These are phyloP conservation scores for Camponotus vicinus DNA, from an alignment of 1,140 invertebrate genomes.

Conservation along the genomic window DNA sequence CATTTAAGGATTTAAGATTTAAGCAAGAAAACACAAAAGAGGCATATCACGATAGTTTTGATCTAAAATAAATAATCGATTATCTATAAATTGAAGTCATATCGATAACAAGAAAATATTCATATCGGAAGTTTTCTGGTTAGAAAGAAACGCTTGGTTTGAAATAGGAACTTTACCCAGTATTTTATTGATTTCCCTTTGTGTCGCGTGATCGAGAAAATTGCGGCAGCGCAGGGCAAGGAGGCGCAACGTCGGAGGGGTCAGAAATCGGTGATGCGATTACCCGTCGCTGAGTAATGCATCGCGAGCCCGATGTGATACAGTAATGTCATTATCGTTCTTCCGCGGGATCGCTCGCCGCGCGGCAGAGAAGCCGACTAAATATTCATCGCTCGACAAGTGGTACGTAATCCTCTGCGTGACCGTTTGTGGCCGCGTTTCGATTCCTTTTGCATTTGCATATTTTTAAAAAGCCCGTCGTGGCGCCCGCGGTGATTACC, in stretches of 20 bases:
- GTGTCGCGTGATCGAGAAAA: constrained; percentile 80
- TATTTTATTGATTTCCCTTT: constrained; percentile 77
- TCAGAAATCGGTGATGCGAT: constrained; percentile 52
- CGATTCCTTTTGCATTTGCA: constrained; percentile 27
- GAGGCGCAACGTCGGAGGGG: constrained; percentile 67
- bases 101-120: background rate
- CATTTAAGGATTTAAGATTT: background rate
- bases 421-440: constrained; percentile 20
- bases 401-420: constrained; percentile 18
- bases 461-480: background rate
- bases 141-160: background rate
- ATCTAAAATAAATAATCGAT: background rate
- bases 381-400: constrained; percentile 51
- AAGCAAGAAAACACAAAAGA: background rate
- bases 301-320: constrained; percentile 56
- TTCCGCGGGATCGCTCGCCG: constrained; percentile 26
- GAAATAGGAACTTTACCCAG: constrained; percentile 29
- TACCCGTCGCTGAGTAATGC: constrained; percentile 67
- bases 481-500: background rate
- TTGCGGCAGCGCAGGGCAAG: constrained; percentile 69
- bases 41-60: background rate
- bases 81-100: background rate
- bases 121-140: background rate
- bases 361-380: constrained; percentile 11
- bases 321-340: constrained; percentile 63